These are phyloP conservation scores for Hestina assimilis DNA, from an alignment of 1,140 invertebrate species.

Conservation along the genomic window DNA sequence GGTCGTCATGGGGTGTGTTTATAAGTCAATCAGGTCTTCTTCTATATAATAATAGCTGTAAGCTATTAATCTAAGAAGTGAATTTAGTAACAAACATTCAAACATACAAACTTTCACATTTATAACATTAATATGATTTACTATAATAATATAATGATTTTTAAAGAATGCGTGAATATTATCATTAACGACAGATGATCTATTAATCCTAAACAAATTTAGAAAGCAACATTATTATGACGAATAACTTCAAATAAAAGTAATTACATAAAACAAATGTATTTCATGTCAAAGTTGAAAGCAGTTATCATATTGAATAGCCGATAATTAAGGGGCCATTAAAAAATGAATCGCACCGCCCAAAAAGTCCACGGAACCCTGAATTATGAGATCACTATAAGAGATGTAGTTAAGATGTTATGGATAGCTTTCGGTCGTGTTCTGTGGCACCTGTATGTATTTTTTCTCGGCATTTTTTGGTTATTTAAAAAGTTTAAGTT, in stretches of 20 bases:
- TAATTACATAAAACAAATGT: conserved; percentile 19
- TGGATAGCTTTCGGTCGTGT: conserved; percentile 12
- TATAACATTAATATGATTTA: no score
- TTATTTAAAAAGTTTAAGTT: not conserved
- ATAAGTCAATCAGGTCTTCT: no score
- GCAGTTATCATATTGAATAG: conserved; percentile 12
- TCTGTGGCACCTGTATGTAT: conserved; percentile 4
- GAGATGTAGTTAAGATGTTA: conserved; percentile 16
- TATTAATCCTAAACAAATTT: not conserved
- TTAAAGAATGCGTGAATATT: no score
- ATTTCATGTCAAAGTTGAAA: conserved; percentile 18
- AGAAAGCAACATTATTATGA: not conserved
- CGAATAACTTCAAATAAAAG: not conserved
- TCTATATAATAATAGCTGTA: no score
- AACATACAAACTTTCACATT: no score
- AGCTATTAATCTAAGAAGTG: no score
- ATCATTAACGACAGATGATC: no score
- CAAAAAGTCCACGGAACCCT: conserved; percentile 19
- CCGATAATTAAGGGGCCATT: conserved; percentile 18
- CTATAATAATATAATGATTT: no score
- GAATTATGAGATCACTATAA: conserved; percentile 35
- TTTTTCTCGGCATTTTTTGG: not conserved
- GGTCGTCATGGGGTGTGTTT: no score
- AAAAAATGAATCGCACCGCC: conserved; percentile 18
- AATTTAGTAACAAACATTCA: no score